A percentile compares a stretch with the other conserved stretches of the same genome.
Conservation (phyloP, 1,140 invertebrate genomes). For the Drosophila obscura region DNA sequence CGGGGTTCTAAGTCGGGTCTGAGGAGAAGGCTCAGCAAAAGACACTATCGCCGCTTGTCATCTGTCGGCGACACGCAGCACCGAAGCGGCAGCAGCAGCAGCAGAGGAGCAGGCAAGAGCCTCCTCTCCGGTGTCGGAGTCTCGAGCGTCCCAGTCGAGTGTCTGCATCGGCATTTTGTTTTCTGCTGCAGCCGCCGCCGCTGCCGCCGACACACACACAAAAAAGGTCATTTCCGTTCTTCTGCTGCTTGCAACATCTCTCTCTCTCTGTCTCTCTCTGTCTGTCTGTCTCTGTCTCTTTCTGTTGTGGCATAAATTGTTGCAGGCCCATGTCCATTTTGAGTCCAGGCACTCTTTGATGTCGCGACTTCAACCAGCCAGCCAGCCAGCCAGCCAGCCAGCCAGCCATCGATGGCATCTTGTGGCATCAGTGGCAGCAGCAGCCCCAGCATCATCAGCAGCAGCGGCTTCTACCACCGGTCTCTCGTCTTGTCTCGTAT, state of each 20-base stretch:
- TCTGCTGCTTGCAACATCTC: slow-evolving; percentile 34
- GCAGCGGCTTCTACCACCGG: slow-evolving; percentile 38
- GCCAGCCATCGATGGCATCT: slow-evolving; percentile 32
- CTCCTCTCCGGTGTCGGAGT: too few species aligned
- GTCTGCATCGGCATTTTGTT: slow-evolving; percentile 73
- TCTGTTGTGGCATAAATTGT: slow-evolving; percentile 72
- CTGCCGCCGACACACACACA: slow-evolving; percentile 32
- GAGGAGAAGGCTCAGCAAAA: slow-evolving; percentile 39
- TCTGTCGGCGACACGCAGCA: slow-evolving; percentile 76
- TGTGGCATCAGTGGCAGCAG: slow-evolving; percentile 21
- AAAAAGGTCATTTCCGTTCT: slow-evolving; percentile 79
- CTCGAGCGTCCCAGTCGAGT: slow-evolving; percentile 15
- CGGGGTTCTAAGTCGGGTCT: slow-evolving; percentile 18
- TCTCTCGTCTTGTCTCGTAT: slow-evolving; percentile 66
- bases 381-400: neutral
- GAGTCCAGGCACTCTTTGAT: slow-evolving; percentile 82
- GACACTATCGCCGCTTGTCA: slow-evolving; percentile 79
- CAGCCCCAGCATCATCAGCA: slow-evolving; percentile 41
- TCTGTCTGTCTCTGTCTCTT: neutral
- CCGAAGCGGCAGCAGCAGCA: slow-evolving; percentile 6
- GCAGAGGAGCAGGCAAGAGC: too few species aligned
- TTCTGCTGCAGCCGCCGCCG: slow-evolving; percentile 34
- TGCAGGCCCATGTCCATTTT: slow-evolving; percentile 80
- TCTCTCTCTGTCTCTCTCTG: slow-evolving; percentile 1
- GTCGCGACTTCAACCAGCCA: slow-evolving; percentile 62